Percentiles rank a stretch among this genome's conserved stretches.
Conservation (phyloP, 2,113 vertebrate genomes). For the Indri indri region DNA sequence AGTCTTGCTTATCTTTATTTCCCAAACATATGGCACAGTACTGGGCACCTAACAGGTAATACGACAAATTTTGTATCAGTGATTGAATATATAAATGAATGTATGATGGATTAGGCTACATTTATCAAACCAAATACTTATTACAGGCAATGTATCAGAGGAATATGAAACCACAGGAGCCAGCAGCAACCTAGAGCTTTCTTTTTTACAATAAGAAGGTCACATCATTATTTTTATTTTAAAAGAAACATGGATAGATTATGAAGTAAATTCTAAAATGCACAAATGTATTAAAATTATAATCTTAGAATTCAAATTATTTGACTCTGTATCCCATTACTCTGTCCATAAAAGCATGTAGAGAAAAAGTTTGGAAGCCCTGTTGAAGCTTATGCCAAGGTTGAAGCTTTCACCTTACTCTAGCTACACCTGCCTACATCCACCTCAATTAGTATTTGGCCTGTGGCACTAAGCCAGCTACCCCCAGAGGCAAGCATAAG, state of each 20-base stretch:
- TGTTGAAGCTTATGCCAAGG: background rate
- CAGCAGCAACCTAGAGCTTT: background rate
- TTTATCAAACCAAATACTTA: background rate
- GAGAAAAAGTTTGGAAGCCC: background rate
- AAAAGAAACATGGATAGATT: background rate
- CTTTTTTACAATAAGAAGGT: background rate
- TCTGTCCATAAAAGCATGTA: background rate
- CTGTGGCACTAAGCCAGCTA: background rate
- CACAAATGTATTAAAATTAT: background rate
- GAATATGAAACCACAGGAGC: background rate
- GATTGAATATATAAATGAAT: background rate
- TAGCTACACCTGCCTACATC: fast-evolving
- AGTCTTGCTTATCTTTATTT: background rate
- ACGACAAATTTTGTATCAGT: background rate
- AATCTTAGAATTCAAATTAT: background rate
- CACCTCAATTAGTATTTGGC: no score
- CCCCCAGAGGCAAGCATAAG: background rate
- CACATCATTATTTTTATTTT: background rate
- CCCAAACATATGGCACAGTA: background rate
- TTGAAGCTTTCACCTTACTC: background rate
- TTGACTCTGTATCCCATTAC: background rate
- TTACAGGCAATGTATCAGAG: fast-evolving
- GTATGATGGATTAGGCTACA: background rate
- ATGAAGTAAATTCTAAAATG: background rate
- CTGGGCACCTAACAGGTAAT: background rate